Evolutionary conservation across 2,888 invertebrate genomes (phyloP), one percentile per base, ranked within the genome.

Genomic region (Caradrina clavipalpis): DNA sequence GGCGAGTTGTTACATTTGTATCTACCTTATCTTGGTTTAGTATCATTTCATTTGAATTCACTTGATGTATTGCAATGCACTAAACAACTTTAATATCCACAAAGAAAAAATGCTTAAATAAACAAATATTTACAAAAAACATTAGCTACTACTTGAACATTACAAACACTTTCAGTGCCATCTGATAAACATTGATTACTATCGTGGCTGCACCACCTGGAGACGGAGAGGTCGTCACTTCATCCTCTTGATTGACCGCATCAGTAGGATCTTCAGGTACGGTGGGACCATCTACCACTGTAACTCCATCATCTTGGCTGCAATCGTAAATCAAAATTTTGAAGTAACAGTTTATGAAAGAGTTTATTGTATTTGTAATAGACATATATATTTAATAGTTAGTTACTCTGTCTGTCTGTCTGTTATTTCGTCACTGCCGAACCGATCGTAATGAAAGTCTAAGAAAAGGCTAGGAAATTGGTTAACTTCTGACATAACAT

Each of bases 221-320:
- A 39, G 39, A 2, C 39, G 11, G 45, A 45, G 17, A 17, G 45
- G 17, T 17, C 6, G 45, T 45, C 6, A 1, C 0, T 45, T 17
- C 45, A 42, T 42, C 42, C 8, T 35, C 42, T 15, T 10, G 42
- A 11, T 3, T 45, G 45, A 4, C 17, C 11, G 45, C 11, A 39
- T 11, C 2, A 11, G 8, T 15, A 11, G 45, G 5, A 45, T 45
- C 5, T 39, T 11, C 45, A 10, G 57, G 47, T 4, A 39, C 13
- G 11, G 60, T 45, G 11, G 15, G 0, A 2, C 31, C 35, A 21
- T 74, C 69, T 4, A 21, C 56, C 15, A 74, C 51, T 7, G 49
- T 70, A 4, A 70, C 74, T 42, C 0, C 51, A 1, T 75, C 60
- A 39, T 60, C 75, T 53, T 71, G 57, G 17, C 76, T 75, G 71